phyloP scores from a whole-genome alignment of 2,113 vertebrate species.

The Columbina picui region DNA sequence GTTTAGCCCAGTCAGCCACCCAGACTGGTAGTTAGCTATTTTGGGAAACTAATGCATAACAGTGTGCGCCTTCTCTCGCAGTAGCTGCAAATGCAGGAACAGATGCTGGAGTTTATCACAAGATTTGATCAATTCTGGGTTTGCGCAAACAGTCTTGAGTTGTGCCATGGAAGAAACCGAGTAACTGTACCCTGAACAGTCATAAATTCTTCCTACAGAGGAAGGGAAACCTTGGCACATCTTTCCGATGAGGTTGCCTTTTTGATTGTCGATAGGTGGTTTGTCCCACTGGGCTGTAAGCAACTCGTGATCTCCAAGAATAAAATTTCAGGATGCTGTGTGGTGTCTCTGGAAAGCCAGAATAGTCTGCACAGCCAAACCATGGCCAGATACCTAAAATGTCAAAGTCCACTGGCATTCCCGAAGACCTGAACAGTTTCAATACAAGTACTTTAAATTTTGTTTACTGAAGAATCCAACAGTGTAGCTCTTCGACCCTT shows the following conservation, averaged over 20 bases:
- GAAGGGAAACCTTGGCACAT: neutral
- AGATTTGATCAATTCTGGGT: neutral
- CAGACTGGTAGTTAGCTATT: conserved; percentile 38
- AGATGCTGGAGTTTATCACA: neutral
- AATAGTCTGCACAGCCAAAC: neutral
- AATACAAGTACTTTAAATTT: neutral
- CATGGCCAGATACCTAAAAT: neutral
- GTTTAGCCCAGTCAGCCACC: neutral
- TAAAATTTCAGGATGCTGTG: neutral
- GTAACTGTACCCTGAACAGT: neutral
- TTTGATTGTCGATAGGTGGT: rapidly evolving
- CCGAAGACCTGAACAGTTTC: neutral
- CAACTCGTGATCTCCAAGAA: neutral
- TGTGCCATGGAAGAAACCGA: neutral
- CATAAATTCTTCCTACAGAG: neutral
- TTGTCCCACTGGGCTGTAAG: neutral
- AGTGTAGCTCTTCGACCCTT: neutral
- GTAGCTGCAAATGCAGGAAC: neutral
- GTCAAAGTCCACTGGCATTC: neutral
- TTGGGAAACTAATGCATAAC: conserved; percentile 14
- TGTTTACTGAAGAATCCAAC: neutral
- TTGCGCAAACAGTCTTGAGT: neutral
- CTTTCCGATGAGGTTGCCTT: neutral
- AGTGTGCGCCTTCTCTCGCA: neutral
- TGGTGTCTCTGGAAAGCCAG: neutral